These are phyloP conservation scores for Chrysotoxum bicinctum DNA, from an alignment of 2,888 invertebrate species.

Conservation along the genomic window DNA sequence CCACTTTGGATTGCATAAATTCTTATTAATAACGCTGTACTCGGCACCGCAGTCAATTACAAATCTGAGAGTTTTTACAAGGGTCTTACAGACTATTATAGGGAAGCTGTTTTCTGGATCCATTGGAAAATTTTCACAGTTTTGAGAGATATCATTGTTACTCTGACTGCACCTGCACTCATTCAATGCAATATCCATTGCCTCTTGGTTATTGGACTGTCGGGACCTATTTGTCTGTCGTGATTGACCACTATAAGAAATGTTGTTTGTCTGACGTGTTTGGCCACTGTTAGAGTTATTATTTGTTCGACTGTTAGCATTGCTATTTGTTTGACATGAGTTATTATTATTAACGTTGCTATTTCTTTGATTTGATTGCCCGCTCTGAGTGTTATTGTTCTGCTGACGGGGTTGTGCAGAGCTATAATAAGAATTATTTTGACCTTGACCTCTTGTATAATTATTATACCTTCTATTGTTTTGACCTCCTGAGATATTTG, in stretches of 20 bases:
- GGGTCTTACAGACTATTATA: background rate
- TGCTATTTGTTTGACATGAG: no score
- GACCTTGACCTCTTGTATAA: no score
- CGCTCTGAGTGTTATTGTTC: no score
- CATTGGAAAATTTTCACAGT: background rate
- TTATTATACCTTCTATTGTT: no score
- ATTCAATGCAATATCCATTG: conserved; percentile 8
- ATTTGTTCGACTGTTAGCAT: no score
- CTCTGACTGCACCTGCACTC: background rate
- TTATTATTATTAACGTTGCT: no score
- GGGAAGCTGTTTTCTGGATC: background rate
- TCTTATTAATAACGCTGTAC: no score
- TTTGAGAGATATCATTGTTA: background rate
- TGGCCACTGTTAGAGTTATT: background rate
- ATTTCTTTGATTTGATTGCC: no score
- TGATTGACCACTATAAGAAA: background rate
- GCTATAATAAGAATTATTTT: no score
- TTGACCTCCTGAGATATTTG: no score
- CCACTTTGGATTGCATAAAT: background rate
- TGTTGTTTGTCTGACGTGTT: background rate
- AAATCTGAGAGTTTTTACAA: background rate
- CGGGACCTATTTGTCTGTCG: background rate
- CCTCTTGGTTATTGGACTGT: background rate
- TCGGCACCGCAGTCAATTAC: background rate
- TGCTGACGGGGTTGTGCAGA: no score